Percentiles rank a stretch among this genome's conserved stretches.
Conservation (phyloP, 2,113 vertebrate species). For the Micromys minutus region DNA sequence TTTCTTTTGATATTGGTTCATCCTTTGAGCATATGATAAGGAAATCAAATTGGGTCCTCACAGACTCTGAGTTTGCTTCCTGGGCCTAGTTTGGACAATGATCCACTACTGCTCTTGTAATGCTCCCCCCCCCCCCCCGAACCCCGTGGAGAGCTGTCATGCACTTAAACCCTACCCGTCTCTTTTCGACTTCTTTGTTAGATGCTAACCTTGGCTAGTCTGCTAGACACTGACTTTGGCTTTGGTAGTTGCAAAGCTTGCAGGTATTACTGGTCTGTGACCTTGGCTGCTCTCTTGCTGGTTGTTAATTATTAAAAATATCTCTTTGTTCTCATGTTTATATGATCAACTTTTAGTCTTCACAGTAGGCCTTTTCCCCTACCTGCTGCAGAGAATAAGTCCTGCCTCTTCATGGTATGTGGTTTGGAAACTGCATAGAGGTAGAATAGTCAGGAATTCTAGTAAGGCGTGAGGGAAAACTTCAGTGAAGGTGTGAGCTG, state of each 20-base stretch:
- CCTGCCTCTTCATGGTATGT: neutral
- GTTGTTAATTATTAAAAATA: neutral
- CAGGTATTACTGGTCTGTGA: neutral
- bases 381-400: neutral
- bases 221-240: neutral
- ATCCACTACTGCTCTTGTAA: neutral
- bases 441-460: neutral
- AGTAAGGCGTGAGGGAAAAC: neutral
- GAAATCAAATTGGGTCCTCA: neutral
- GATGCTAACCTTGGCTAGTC: neutral
- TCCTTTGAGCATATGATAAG: no score
- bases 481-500: neutral
- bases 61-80: neutral
- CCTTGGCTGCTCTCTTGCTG: neutral
- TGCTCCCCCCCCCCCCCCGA: no score
- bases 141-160: no score
- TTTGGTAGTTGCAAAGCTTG: neutral
- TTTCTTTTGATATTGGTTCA: neutral
- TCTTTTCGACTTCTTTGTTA: no score
- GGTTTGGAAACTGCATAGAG: neutral
- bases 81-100: neutral
- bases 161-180: neutral
- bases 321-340: neutral
- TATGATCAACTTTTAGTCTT: neutral
- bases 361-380: neutral